phyloP scores from a whole-genome alignment of 2,888 invertebrate species.

The Tigriopus californicus region DNA sequence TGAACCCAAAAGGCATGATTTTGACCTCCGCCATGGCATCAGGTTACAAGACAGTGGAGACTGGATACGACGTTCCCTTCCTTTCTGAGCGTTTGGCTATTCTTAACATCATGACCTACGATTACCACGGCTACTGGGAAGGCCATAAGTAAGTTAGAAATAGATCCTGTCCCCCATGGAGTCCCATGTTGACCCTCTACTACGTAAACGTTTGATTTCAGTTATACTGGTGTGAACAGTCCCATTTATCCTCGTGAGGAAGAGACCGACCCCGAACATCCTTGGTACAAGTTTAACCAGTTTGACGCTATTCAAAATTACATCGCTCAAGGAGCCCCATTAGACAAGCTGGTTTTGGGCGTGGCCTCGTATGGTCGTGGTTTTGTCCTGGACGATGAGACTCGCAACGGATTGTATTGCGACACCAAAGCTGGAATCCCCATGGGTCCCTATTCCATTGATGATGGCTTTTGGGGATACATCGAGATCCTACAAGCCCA shows the following conservation, averaged over 20 bases:
- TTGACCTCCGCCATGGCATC: background rate
- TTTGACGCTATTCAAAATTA: background rate
- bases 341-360: background rate
- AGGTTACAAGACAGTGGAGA: background rate
- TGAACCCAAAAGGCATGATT: background rate
- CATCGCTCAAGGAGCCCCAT: background rate
- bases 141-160: background rate
- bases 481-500: slow-evolving; percentile 5
- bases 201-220: too few relatives aligned
- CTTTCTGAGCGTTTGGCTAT: background rate
- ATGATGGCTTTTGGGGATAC: slow-evolving; percentile 6
- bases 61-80: slow-evolving; percentile 3
- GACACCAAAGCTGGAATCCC: slow-evolving; percentile 1
- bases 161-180: too few relatives aligned
- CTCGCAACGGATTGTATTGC: slow-evolving; percentile 1
- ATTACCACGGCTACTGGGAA: slow-evolving; percentile 6
- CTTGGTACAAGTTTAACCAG: slow-evolving; percentile 1
- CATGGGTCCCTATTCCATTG: background rate
- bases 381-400: background rate
- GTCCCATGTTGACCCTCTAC: too few relatives aligned
- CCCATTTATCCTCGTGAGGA: slow-evolving; percentile 3
- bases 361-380: slow-evolving; percentile 7
- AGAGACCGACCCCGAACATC: background rate
- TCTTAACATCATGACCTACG: slow-evolving; percentile 11
- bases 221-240: background rate